Base-by-base conservation (phyloP, 2,888 invertebrate genomes). In the Isoperla grammatica region DNA sequence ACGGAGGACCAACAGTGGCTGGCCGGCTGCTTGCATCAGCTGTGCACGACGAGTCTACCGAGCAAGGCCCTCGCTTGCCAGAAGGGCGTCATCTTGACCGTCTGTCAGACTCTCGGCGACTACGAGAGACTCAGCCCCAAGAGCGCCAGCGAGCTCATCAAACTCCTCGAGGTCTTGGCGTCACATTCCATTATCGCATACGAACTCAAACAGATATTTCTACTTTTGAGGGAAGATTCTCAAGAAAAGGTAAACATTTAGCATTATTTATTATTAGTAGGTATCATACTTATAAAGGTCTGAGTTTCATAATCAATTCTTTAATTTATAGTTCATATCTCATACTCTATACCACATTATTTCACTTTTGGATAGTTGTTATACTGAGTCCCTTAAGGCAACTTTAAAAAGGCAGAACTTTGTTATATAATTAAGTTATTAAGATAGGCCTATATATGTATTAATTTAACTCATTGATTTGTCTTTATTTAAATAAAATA, bases 181-280 rank as follows among this genome's bases (percentile, higher is more conserved):
- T 78, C 78, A 59, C 73, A 80, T 61, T 82, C 81, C 60, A 78
- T 83, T 61, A 76, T 76, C 23, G 76, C 81, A 1, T 72, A 73
- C 46, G 82, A 83, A 68, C 72, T 83, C n/a, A 82, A 81, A 68
- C 74, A 78, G 61, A 72, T 83, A 54, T 77, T 81, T 63, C 70
- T 73, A 49, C 69, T 79, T 13, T 68, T 78, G 43, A 69, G 74
- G 62, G 71, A 73, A 59, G 72, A 74, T 45, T 70, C 70, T 42
- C 70, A 71, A 48, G 67, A 70, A n/a, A 71, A 72, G 68, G 74
- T 74, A 29, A 29, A 29, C 8, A n/a, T n/a, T n/a, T n/a, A n/a
- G n/a, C n/a, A n/a, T n/a, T n/a, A n/a, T n/a, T n/a, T n/a, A n/a
- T n/a, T n/a, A n/a, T n/a, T n/a, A n/a, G n/a, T n/a, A n/a, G n/a